A percentile compares a stretch with the other conserved stretches of the same genome.
Evolutionary conservation across 2,888 invertebrate species (phyloP).

Genomic region (Actias luna): DNA sequence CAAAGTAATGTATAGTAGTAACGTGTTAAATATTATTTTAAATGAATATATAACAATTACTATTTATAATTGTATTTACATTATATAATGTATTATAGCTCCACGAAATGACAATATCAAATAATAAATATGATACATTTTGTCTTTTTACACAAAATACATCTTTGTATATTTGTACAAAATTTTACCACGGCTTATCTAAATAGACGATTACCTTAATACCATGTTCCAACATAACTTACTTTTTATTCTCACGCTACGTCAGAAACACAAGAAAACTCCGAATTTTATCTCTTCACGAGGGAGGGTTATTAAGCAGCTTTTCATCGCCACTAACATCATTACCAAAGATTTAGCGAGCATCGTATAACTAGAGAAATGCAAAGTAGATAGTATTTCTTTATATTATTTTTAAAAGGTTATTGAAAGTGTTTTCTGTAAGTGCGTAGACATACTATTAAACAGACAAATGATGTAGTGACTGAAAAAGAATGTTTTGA

Average conservation of each 20-base stretch:
- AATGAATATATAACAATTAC: too few species aligned
- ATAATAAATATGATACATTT: background rate
- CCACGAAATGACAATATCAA: background rate
- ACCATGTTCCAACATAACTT: constrained; percentile 30
- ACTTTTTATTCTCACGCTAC: constrained; percentile 37
- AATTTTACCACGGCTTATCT: background rate
- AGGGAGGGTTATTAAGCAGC: constrained; percentile 42
- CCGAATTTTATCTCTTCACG: constrained; percentile 41
- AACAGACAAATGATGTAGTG: too few species aligned
- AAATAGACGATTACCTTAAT: background rate
- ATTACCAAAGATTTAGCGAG: background rate
- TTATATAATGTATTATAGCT: too few species aligned
- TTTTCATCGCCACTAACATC: constrained; percentile 26
- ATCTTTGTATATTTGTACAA: background rate
- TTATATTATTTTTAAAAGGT: too few species aligned
- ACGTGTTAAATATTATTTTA: too few species aligned
- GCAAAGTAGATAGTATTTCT: too few species aligned
- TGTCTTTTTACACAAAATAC: background rate
- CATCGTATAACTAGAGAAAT: too few species aligned
- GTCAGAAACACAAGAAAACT: constrained; percentile 44
- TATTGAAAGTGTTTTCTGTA: too few species aligned
- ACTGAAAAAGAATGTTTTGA: too few species aligned
- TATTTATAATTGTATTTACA: too few species aligned
- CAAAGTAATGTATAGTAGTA: too few species aligned
- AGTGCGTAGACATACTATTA: too few species aligned